phyloP scores from a whole-genome alignment of 2,113 vertebrate genomes.

The Hiodon tergisus region DNA sequence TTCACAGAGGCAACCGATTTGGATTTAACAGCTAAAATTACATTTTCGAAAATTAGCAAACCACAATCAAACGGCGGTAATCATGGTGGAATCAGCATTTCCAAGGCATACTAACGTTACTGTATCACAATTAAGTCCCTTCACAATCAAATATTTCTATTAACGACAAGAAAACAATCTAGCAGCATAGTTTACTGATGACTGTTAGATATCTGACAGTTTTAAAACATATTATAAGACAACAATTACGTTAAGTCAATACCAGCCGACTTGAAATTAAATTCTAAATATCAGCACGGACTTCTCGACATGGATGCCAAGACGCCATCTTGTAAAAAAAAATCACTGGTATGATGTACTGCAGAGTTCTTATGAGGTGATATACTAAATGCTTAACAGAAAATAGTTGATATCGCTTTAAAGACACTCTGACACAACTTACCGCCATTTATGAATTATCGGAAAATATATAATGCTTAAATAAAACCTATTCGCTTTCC shows the following conservation, averaged over 20 bases:
- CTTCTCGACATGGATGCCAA: slow-evolving; percentile 26
- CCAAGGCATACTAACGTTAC: no score
- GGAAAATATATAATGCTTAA: not conserved
- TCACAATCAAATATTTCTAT: not conserved
- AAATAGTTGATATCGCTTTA: not conserved
- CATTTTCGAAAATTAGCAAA: no score
- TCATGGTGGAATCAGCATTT: no score
- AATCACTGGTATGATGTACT: not conserved
- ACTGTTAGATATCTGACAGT: not conserved
- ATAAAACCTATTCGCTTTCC: not conserved
- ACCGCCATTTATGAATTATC: slow-evolving; percentile 21
- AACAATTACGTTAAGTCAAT: not conserved
- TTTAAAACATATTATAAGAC: no score
- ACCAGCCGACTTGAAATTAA: not conserved
- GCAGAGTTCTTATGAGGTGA: not conserved
- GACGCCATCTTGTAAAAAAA: slow-evolving; percentile 28
- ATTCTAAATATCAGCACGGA: not conserved
- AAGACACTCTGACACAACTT: not conserved
- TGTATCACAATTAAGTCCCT: not conserved
- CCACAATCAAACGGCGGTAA: no score
- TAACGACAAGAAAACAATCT: not conserved
- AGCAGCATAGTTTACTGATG: not conserved
- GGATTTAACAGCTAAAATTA: no score
- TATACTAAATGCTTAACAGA: no score
- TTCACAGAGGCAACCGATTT: no score